Evolutionary conservation across 2,113 vertebrate genomes (phyloP).

Genomic region (Corythoichthys haematopterus): DNA sequence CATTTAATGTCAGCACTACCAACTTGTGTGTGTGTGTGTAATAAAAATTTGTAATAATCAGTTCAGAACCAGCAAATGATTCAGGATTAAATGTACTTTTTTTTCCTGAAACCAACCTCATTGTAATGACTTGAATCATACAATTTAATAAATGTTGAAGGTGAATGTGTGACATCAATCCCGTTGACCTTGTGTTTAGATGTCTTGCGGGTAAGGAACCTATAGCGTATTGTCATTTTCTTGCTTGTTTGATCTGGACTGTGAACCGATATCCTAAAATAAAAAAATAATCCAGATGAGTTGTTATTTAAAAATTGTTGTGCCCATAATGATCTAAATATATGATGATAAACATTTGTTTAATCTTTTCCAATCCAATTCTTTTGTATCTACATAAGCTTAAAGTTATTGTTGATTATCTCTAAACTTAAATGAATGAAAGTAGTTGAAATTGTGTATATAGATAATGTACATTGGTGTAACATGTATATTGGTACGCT

Average conservation of each 20-base stretch:
- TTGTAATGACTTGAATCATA: conserved; percentile 19
- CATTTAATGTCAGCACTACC: conserved; percentile 29
- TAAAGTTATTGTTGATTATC: conserved; percentile 46
- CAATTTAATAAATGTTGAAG: conserved; percentile 18
- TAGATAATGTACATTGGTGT: conserved; percentile 76
- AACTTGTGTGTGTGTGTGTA: conserved; percentile 16
- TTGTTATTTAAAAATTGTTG: not conserved
- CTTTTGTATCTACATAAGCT: conserved; percentile 8
- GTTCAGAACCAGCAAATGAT: conserved; percentile 4
- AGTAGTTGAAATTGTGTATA: conserved; percentile 73
- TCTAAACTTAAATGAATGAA: conserved; percentile 60
- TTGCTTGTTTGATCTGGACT: not conserved
- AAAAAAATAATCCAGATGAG: not conserved
- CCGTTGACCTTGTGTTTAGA: conserved; percentile 15
- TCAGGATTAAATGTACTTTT: conserved; percentile 35
- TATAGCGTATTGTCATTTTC: conserved; percentile 15
- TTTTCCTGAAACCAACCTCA: conserved; percentile 16
- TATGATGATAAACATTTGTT: not conserved
- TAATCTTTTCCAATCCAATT: not conserved
- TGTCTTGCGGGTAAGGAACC: conserved; percentile 19
- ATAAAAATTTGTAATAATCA: conserved; percentile 1
- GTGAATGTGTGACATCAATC: not conserved
- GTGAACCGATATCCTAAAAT: not conserved
- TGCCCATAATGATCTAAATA: not conserved
- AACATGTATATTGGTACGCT: conserved; percentile 62